Evolutionary conservation across 2,888 invertebrate genomes (phyloP).

Genomic region (Hirtodrosophila confusa): DNA sequence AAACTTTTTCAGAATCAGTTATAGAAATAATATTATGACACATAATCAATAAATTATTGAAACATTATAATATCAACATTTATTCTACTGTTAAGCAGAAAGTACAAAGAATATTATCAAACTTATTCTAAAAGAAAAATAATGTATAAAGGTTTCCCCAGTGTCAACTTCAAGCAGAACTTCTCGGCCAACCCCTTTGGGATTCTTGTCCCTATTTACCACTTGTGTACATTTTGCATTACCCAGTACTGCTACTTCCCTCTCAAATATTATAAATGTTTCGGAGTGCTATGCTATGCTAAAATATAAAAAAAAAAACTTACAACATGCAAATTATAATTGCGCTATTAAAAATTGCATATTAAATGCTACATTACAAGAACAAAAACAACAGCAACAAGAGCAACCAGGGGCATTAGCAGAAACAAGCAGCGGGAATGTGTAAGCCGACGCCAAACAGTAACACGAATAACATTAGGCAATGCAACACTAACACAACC

Average conservation of each 20-base stretch:
- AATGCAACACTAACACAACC: constrained; percentile 26
- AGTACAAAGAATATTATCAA: too few relatives aligned
- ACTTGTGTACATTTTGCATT: constrained; percentile 20
- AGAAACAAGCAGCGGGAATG: constrained; percentile 65
- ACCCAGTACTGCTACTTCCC: constrained; percentile 14
- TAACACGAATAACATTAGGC: constrained; percentile 47
- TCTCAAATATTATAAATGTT: constrained; percentile 23
- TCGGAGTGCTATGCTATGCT: constrained; percentile 36
- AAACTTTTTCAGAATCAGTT: too few relatives aligned
- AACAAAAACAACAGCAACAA: constrained; percentile 30
- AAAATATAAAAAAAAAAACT: constrained; percentile 30
- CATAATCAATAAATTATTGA: too few relatives aligned
- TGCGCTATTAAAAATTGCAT: constrained; percentile 78
- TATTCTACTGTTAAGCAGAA: too few relatives aligned
- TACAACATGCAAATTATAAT: constrained; percentile 79
- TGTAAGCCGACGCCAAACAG: constrained; percentile 52
- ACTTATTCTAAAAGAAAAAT: too few relatives aligned
- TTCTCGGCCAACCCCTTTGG: constrained; percentile 3
- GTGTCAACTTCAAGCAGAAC: not conserved
- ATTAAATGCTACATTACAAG: constrained; percentile 70
- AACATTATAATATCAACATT: too few relatives aligned
- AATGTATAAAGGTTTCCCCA: not conserved
- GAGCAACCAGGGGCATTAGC: constrained; percentile 22
- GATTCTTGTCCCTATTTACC: not conserved
- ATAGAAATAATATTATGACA: too few relatives aligned